Evolutionary conservation across 2,797 vertebrate genomes (phyloP), one percentile per base, ranked within the genome.

Genomic region (Microtus agrestis): DNA sequence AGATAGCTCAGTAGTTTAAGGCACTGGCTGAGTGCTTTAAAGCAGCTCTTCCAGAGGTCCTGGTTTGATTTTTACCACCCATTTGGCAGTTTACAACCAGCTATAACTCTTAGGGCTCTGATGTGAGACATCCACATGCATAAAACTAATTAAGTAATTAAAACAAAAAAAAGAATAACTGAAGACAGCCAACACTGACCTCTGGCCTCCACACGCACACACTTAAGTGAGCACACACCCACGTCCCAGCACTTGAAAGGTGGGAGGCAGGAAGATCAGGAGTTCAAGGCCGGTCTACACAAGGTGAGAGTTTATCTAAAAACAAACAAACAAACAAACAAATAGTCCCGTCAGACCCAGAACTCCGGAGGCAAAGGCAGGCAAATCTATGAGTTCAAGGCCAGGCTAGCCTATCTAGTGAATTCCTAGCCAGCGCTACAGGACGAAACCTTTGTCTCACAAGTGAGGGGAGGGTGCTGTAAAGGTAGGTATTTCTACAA

Each of bases 401-500:
- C 15, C 27, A 82, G 37, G n/a, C 69, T 37, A n/a, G n/a, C 19
- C 69, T 37, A 37, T 12, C 23, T 5, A 43, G 37, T 74, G 23
- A 74, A 43, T 43, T 74, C 43, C 19, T n/a, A 40, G 43, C 12
- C 43, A 67, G 19, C 11, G 29, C 31, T 48, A 46, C 29, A 48
- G 3, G 48, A 21, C 25, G 12, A 48, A 31, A 67, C 19, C 43
- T 46, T 85, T 17, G 10, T n/a, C 29, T 84, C 29, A 65, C 59
- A 84, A 65, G 15, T 19, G 40, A 9, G 5, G 40, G 40, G 19
- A 91, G 85, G 56, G 95, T 81, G 82, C 2, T 34, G 0, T 91
- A 95, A 90, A 59, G 34, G 69, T 86, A 40, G 78, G 78, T 56
- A 79, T 37, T 67, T 40, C 86, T 29, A 87, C 31, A 95, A 71